Conservation (phyloP, 1,140 invertebrate genomes). For the Pseudobourletiella spinata region DNA sequence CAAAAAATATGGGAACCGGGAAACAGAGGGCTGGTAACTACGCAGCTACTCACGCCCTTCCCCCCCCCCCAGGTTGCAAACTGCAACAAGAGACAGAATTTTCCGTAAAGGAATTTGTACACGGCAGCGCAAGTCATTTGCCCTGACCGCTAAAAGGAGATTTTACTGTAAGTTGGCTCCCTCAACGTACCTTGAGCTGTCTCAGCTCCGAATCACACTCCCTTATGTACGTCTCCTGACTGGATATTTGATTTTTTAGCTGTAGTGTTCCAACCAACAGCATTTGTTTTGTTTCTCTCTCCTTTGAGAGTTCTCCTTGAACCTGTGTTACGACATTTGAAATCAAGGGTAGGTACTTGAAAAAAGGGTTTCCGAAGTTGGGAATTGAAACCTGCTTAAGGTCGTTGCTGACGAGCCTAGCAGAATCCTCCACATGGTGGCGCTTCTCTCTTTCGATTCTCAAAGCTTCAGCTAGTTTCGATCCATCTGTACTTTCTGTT, state of each 20-base stretch:
- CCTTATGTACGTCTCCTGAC: background rate
- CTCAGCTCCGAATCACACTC: background rate
- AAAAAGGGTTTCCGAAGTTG: background rate
- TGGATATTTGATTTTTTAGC: conserved; percentile 11
- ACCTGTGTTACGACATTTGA: background rate
- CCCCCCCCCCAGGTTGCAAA: too few relatives aligned
- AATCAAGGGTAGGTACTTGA: background rate
- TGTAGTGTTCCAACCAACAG: conserved; percentile 14
- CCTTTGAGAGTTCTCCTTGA: conserved; percentile 11
- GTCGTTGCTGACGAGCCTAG: conserved; percentile 8
- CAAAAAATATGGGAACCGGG: too few relatives aligned
- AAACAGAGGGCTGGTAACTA: too few relatives aligned
- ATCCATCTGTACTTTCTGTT: background rate
- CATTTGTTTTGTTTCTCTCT: conserved; percentile 15
- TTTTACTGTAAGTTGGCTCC: too few relatives aligned
- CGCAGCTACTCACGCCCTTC: too few relatives aligned
- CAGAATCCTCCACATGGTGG: conserved; percentile 13
- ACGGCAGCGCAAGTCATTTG: too few relatives aligned
- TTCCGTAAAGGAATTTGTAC: too few relatives aligned
- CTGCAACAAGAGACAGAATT: too few relatives aligned
- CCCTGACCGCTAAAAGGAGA: background rate
- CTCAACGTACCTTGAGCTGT: background rate
- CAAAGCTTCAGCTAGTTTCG: background rate
- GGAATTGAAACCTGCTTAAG: conserved; percentile 15
- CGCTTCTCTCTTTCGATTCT: background rate